phyloP scores from a whole-genome alignment of 2,888 invertebrate species.

The Aproaerema taeniolella region DNA sequence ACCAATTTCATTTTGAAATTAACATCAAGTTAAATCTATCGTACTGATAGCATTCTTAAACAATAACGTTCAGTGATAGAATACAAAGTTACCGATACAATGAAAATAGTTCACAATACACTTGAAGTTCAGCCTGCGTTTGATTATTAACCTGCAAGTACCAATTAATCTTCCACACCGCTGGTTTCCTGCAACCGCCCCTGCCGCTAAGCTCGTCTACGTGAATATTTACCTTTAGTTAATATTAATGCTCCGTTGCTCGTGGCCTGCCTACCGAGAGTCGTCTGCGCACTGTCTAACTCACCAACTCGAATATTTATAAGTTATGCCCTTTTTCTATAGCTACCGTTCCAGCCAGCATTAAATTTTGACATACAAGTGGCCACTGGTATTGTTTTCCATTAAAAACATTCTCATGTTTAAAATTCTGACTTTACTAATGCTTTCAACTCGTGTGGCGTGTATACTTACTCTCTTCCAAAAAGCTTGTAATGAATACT shows the following conservation, averaged over 20 bases:
- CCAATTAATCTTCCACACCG: too few relatives aligned
- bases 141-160: too few relatives aligned
- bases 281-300: conserved; percentile 14
- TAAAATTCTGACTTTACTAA: conserved; percentile 1
- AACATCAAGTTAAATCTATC: too few relatives aligned
- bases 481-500: conserved; percentile 6
- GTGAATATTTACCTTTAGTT: conserved; percentile 18
- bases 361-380: conserved; percentile 10
- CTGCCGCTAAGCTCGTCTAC: conserved; percentile 9
- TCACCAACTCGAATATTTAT: conserved; percentile 14
- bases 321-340: conserved; percentile 12
- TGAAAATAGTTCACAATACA: too few relatives aligned
- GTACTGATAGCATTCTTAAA: too few relatives aligned
- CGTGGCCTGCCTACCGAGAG: conserved; percentile 13
- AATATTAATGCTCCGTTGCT: conserved; percentile 14
- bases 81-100: too few relatives aligned
- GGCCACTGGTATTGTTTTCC: conserved; percentile 11
- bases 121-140: too few relatives aligned
- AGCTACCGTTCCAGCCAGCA: conserved; percentile 8
- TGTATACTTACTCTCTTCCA: not conserved
- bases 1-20: too few relatives aligned
- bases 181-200: not conserved
- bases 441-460: conserved; percentile 2
- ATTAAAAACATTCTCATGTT: conserved; percentile 3
- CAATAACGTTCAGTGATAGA: too few relatives aligned